Base-by-base conservation (phyloP, 2,888 invertebrate genomes). In the Ditula angustiorana region DNA sequence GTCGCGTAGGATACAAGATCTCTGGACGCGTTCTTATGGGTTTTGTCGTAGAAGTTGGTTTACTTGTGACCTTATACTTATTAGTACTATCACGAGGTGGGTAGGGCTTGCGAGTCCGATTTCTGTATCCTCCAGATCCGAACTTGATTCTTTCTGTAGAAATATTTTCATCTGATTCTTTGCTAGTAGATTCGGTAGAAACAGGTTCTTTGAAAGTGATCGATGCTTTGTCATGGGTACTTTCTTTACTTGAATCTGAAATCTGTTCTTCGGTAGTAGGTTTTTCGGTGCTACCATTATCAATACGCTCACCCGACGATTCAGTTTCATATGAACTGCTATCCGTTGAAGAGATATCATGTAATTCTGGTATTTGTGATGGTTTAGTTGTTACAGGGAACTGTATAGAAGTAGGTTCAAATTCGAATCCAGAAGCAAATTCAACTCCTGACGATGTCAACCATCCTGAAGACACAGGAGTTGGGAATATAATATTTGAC, bases 381-480 rank as follows among this genome's bases (percentile, higher is more conserved):
- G 87, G 70, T 60, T 79, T 70, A 28, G 76, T 58, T 44, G 67
- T 70, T 60, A 82, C 78, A 46, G 89, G 84, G 71, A 84, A 87
- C 59, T 85, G 80, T 61, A 90, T 79, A 41, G 89, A 81, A 13
- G 89, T 85, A 1, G 89, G 87, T 50, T 75, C 82, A 69, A 91
- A 90, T 67, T 88, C 87, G 63, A 90, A 87, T 64, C 85, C 86
- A 23, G 92, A 89, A 30, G 91, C 85, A 69, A 91, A 92, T 49
- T 87, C 92, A 57, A 90, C 73, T 23, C 86, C 86, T 24, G 91
- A 87, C 61, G 92, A 92, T 5, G 92, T 92, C 37, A 91, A 68
- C 92, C 92, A 92, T 44, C 91, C 88, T 30, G 92, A 87, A 37
- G 92, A 92, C 28, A 85, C 80, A 1, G 88, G 83, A 11, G 90